Evolutionary conservation across 2,888 invertebrate genomes (phyloP).

Genomic region (Allophyes oxyacanthae): DNA sequence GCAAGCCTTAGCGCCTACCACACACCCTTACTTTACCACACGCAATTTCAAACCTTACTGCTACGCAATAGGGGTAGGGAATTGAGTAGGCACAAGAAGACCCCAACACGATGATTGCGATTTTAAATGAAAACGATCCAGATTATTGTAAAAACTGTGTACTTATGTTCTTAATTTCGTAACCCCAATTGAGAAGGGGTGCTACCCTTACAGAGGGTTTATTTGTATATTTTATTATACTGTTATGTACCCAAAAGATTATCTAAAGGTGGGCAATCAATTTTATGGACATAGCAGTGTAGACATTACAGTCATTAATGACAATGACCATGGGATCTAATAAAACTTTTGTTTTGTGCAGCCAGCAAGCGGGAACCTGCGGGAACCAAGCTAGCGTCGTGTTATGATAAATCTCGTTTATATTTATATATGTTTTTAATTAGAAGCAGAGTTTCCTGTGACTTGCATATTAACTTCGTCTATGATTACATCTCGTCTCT

Average conservation of each 20-base stretch:
- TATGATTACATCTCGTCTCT: too few relatives aligned
- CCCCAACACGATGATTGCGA: constrained; percentile 48
- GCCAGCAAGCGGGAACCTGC: background rate
- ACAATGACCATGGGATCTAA: background rate
- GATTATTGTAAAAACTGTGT: constrained; percentile 62
- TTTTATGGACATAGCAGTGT: constrained; percentile 8
- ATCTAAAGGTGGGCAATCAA: constrained; percentile 23
- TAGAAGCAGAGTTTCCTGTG: too few relatives aligned
- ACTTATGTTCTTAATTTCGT: constrained; percentile 54
- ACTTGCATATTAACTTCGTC: too few relatives aligned
- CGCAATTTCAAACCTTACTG: constrained; percentile 26
- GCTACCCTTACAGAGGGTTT: constrained; percentile 28
- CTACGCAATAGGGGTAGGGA: constrained; percentile 1
- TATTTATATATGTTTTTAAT: too few relatives aligned
- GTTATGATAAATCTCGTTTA: constrained; percentile 4
- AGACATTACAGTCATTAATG: background rate
- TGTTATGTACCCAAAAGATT: constrained; percentile 23
- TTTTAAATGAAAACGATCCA: constrained; percentile 60
- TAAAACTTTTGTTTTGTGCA: constrained; percentile 13
- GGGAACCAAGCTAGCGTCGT: constrained; percentile 18
- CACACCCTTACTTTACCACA: background rate
- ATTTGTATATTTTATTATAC: constrained; percentile 21
- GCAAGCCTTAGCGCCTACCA: constrained; percentile 39
- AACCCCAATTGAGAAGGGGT: constrained; percentile 38
- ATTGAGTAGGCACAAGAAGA: background rate